Percentiles rank a stretch among this genome's conserved stretches.
These are phyloP conservation scores for Eupithecia vulgata DNA, from an alignment of 2,888 invertebrate genomes.

Conservation along the genomic window DNA sequence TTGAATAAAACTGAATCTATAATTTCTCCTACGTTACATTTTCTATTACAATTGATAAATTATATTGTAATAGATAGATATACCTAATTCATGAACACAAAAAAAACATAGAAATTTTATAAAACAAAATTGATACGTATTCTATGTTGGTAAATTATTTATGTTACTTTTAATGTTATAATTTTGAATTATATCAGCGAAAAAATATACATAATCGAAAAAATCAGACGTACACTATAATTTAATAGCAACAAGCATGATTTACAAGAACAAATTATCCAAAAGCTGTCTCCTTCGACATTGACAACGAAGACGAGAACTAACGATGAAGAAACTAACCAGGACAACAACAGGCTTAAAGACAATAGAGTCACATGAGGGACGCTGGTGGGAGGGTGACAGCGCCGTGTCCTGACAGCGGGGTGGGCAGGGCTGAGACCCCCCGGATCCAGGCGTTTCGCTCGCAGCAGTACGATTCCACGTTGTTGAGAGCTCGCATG, in stretches of 20 bases:
- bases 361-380: slow-evolving; percentile 62
- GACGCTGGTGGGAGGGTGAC: slow-evolving; percentile 77
- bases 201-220: neutral
- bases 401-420: slow-evolving; percentile 85
- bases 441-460: slow-evolving; percentile 85
- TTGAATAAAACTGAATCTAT: slow-evolving; percentile 7
- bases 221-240: slow-evolving; percentile 8
- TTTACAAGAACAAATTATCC: neutral
- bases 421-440: slow-evolving; percentile 84
- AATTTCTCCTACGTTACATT: slow-evolving; percentile 6
- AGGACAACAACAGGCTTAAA: neutral
- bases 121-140: neutral
- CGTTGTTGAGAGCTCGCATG: slow-evolving; percentile 86
- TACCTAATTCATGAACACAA: neutral
- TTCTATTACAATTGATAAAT: neutral
- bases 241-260: neutral
- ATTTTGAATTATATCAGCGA: neutral
- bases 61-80: neutral
- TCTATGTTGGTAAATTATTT: neutral
- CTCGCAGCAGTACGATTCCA: slow-evolving; percentile 87
- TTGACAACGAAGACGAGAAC: neutral
- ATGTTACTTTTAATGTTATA: neutral
- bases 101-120: neutral
- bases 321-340: too few relatives aligned
- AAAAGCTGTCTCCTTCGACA: neutral